Percentiles rank a stretch among this genome's conserved stretches.
Conservation (phyloP, 2,113 vertebrate species). For the Micromys minutus region DNA sequence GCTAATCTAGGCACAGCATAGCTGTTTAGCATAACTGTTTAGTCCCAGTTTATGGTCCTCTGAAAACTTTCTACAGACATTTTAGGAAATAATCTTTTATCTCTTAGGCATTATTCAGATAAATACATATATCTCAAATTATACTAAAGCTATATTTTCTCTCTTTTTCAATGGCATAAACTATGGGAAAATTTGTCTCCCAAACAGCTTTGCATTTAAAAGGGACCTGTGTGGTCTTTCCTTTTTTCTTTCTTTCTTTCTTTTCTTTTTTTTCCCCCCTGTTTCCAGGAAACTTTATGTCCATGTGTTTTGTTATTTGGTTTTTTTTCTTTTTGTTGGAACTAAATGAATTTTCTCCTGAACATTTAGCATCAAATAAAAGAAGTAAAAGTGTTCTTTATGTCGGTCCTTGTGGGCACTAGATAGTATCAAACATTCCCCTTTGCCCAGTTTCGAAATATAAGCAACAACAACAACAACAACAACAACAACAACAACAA, state of each 20-base stretch:
- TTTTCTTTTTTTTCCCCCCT: not conserved
- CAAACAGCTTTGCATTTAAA: conserved; percentile 1
- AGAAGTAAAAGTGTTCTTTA: not conserved
- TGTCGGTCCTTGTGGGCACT: not conserved
- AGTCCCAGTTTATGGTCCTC: not conserved
- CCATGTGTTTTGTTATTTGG: too few species aligned
- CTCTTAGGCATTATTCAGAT: conserved; percentile 11
- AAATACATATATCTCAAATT: conserved; percentile 27
- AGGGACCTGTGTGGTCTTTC: not conserved
- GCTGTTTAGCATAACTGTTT: not conserved
- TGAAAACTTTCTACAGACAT: not conserved
- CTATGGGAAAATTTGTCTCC: not conserved
- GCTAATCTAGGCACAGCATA: not conserved
- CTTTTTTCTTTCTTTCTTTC: too few species aligned
- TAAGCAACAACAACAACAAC: too few species aligned
- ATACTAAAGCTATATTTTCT: conserved; percentile 31
- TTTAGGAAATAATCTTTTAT: conserved; percentile 35
- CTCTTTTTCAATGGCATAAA: not conserved
- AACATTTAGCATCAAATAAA: not conserved
- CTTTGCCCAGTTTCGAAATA: not conserved
- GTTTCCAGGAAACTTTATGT: too few species aligned
- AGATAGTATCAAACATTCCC: not conserved
- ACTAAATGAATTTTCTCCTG: not conserved
- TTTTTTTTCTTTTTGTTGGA: not conserved
- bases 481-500: too few species aligned